Percentiles rank a stretch among this genome's conserved stretches.
Evolutionary conservation across 2,797 vertebrate species (phyloP).

Genomic region (Spinus pinus): DNA sequence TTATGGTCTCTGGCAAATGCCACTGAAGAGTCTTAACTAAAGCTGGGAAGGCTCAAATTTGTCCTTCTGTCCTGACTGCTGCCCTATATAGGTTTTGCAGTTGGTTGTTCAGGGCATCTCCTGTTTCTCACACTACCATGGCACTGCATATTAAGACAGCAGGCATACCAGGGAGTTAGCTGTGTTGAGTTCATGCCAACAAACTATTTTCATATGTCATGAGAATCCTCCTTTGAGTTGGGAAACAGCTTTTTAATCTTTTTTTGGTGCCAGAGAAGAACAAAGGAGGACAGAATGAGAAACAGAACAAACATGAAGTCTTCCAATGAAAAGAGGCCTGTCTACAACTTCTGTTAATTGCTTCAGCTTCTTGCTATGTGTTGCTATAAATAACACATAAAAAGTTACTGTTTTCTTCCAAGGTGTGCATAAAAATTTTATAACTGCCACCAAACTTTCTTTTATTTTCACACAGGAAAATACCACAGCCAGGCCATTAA

Average conservation of each 20-base stretch:
- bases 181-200: not conserved
- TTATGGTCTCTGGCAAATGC: not conserved
- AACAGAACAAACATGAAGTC: not conserved
- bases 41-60: slow-evolving; percentile 3
- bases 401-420: not conserved
- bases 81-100: not conserved
- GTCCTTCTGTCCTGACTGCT: not conserved
- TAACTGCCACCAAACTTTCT: not conserved
- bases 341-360: not conserved
- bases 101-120: not conserved
- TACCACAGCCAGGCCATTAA: not conserved
- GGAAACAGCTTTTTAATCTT: not conserved
- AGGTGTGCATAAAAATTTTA: not conserved
- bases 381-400: slow-evolving; percentile 1
- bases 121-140: not conserved
- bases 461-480: not conserved
- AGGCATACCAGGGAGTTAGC: not conserved
- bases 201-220: not conserved
- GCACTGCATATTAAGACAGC: not conserved
- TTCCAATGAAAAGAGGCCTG: not conserved
- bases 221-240: not conserved
- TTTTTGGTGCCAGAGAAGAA: not conserved
- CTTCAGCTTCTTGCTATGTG: not conserved
- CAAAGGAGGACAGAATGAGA: not conserved
- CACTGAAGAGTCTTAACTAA: not conserved